These are phyloP conservation scores for Callorhinus ursinus DNA, from an alignment of 2,113 vertebrate species.

Conservation along the genomic window DNA sequence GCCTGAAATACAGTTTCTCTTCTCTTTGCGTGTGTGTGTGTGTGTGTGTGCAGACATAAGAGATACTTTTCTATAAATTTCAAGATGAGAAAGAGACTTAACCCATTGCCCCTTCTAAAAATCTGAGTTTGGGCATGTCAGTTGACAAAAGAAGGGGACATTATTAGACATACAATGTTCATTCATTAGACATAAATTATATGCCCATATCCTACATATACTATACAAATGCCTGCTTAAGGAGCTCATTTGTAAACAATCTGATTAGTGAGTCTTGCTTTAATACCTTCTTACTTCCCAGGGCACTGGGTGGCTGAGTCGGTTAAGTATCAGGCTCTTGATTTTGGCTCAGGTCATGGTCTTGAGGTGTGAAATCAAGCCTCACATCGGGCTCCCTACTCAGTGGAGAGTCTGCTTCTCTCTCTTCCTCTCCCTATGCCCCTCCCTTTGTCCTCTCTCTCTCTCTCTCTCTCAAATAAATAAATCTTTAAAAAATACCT, in stretches of 20 bases:
- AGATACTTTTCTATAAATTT: slow-evolving; percentile 18
- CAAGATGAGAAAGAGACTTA: slow-evolving; percentile 8
- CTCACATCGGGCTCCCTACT: background rate
- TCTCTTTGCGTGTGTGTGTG: rapidly evolving
- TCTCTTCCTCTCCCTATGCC: background rate
- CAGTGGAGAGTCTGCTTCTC: background rate
- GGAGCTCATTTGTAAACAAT: slow-evolving; percentile 20
- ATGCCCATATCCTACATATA: background rate
- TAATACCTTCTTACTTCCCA: slow-evolving; percentile 19
- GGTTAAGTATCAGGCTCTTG: background rate
- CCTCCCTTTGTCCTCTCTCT: background rate
- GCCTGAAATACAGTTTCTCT: background rate
- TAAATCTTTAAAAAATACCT: background rate
- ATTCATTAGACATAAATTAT: background rate
- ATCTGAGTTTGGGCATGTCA: background rate
- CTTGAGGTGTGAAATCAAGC: background rate
- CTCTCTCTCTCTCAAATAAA: background rate
- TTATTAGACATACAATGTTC: background rate
- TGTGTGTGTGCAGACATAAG: background rate
- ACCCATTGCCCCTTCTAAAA: background rate
- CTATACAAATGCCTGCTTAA: slow-evolving; percentile 3
- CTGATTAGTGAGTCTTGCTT: slow-evolving; percentile 16
- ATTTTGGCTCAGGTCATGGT: background rate
- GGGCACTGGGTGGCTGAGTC: background rate
- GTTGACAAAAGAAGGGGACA: background rate